A percentile compares a stretch with the other conserved stretches of the same genome.
phyloP scores from a whole-genome alignment of 1,140 invertebrate genomes.

The Scaptomyza graminum region DNA sequence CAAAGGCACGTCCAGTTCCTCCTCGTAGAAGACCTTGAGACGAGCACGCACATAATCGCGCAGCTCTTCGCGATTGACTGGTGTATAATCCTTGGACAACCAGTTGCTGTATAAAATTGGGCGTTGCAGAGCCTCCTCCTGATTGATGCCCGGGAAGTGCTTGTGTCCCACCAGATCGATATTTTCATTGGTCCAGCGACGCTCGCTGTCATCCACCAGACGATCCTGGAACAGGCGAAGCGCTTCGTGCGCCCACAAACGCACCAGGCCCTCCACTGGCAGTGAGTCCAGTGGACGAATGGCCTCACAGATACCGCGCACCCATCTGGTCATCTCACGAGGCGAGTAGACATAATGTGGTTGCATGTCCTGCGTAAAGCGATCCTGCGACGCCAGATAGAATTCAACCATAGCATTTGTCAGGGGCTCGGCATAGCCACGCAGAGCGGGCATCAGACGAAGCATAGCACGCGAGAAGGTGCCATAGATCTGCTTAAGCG shows the following conservation, averaged over 20 bases:
- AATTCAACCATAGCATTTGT: slow-evolving; percentile 99
- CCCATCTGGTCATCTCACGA: slow-evolving; percentile 99
- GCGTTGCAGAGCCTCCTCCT: slow-evolving; percentile 92
- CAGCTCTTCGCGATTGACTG: slow-evolving; percentile 97
- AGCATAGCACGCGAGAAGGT: slow-evolving; percentile 99
- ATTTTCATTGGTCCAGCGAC: slow-evolving; percentile 99
- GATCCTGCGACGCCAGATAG: slow-evolving; percentile 97
- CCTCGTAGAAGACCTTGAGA: slow-evolving; percentile 99
- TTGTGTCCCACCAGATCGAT: slow-evolving; percentile 97
- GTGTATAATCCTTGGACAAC: slow-evolving; percentile 99
- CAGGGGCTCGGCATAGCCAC: slow-evolving; percentile 97
- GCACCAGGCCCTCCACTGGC: slow-evolving; percentile 96
- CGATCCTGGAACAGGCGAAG: slow-evolving; percentile 98
- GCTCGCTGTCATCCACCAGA: slow-evolving; percentile 96
- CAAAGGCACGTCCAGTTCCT: slow-evolving; percentile 98
- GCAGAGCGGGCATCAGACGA: slow-evolving; percentile 93
- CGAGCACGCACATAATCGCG: slow-evolving; percentile 98
- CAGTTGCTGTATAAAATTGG: slow-evolving; percentile 98
- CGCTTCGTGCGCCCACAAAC: slow-evolving; percentile 99
- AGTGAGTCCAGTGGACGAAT: slow-evolving; percentile 96
- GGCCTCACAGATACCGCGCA: slow-evolving; percentile 99
- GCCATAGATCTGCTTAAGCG: slow-evolving; percentile 99
- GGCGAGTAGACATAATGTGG: slow-evolving; percentile 99
- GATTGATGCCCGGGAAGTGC: slow-evolving; percentile 96
- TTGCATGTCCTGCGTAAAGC: slow-evolving; percentile 99